Percentiles rank a stretch among this genome's conserved stretches.
These are phyloP conservation scores for Lamprotornis superbus DNA, from an alignment of 2,113 vertebrate genomes.

Conservation along the genomic window DNA sequence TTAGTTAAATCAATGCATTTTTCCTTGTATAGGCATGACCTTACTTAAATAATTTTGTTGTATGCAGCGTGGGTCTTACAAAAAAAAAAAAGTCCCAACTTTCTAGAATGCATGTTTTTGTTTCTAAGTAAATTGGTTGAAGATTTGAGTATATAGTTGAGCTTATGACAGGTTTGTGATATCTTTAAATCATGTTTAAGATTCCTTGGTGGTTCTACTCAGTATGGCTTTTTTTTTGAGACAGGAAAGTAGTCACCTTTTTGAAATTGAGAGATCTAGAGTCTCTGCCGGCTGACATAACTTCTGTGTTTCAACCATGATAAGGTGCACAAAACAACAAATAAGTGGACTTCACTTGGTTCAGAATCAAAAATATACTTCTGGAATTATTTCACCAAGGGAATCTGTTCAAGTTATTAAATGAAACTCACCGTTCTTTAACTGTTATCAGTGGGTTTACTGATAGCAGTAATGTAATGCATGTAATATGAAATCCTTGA, in stretches of 20 bases:
- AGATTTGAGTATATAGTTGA: not conserved
- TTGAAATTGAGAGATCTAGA: not conserved
- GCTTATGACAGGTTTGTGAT: not conserved
- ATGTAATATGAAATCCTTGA: not conserved
- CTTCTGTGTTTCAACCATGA: not conserved
- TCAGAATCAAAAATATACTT: not conserved
- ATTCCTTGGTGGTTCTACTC: not conserved
- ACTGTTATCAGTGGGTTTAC: not conserved
- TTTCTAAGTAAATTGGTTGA: not conserved
- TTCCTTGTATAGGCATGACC: conserved; percentile 24
- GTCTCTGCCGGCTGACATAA: not conserved
- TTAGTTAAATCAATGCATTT: conserved; percentile 32
- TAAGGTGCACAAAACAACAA: not conserved
- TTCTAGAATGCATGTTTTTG: not conserved
- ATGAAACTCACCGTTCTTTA: not conserved
- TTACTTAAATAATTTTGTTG: conserved; percentile 33
- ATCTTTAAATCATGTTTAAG: not conserved
- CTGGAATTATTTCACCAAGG: not conserved
- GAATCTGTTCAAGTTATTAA: not conserved
- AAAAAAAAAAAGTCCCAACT: not conserved
- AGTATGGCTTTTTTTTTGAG: not conserved
- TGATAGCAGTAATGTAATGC: not conserved
- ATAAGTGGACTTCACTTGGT: not conserved
- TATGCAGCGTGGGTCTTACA: not conserved
- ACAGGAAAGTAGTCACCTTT: not conserved